These are phyloP conservation scores for Leptinotarsa tumamoca DNA, from an alignment of 2,888 invertebrate species.

Conservation along the genomic window DNA sequence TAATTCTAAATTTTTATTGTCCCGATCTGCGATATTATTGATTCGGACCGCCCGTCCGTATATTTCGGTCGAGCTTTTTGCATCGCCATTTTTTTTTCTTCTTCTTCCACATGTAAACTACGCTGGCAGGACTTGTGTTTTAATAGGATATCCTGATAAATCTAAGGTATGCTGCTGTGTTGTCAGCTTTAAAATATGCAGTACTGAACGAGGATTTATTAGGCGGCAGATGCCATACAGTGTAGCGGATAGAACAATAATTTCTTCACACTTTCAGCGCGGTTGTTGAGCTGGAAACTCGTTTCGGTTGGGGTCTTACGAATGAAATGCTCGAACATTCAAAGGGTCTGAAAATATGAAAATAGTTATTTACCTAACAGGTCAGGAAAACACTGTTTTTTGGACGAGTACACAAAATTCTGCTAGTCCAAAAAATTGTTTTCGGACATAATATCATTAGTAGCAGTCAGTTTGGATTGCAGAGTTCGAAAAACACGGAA, in stretches of 20 bases:
- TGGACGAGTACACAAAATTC: too few species aligned
- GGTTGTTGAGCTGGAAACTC: slow-evolving; percentile 13
- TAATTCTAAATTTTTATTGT: slow-evolving; percentile 66
- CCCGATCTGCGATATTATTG: slow-evolving; percentile 62
- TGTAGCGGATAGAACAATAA: slow-evolving; percentile 28
- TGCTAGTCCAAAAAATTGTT: too few species aligned
- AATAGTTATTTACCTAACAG: neutral
- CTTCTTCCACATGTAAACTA: slow-evolving; percentile 31
- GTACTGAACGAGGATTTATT: slow-evolving; percentile 30
- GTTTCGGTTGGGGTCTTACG: neutral
- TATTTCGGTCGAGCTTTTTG: slow-evolving; percentile 17
- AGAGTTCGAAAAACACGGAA: too few species aligned
- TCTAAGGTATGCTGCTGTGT: slow-evolving; percentile 36
- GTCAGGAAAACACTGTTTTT: too few species aligned
- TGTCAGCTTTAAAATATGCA: slow-evolving; percentile 36
- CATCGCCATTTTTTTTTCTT: slow-evolving; percentile 20
- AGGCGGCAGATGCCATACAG: slow-evolving; percentile 22
- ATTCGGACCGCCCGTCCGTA: slow-evolving; percentile 40
- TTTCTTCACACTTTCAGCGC: slow-evolving; percentile 28
- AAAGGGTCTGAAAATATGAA: neutral
- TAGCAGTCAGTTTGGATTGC: too few species aligned
- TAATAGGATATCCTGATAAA: slow-evolving; percentile 35
- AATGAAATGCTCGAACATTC: neutral
- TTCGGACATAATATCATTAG: too few species aligned
- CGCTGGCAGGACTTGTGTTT: slow-evolving; percentile 29